Base-by-base conservation (phyloP, 1,140 invertebrate species). In the Rhyacophila brunnea region DNA sequence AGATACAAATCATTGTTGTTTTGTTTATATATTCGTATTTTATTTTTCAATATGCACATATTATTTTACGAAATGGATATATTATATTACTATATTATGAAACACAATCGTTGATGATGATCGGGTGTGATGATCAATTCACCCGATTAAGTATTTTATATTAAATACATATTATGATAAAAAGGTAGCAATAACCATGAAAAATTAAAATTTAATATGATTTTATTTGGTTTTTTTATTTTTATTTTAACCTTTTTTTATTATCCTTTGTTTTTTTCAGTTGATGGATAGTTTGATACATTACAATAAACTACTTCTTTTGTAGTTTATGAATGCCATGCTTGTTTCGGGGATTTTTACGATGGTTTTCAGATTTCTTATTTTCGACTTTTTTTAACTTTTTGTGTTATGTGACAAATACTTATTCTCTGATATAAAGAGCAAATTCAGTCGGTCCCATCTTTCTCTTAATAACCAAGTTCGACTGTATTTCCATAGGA, bases 181-280 rank as follows among this genome's bases (percentile, higher is more conserved):
- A 51, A 34, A 51, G n/a, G 38, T 40, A 40, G 11, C 38, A 40
- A 13, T 40, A 40, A 40, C 15, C 15, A 15, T 51, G 23, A 28
- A 28, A 28, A 28, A 51, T 51, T 35, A 51, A 51, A 51, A 35
- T 35, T 35, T 38, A 32, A 14, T 35, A 14, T 18, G 34, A 51
- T 35, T 51, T 35, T 10, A 32, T 49, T 51, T 51, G 9, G 34
- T 51, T n/a, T 38, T 34, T 51, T 49, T 49, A 28, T 34, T 51
- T 51, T 51, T 51, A 40, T 40, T 40, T 40, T 40, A 7, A 35
- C 23, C 23, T 28, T 28, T 40, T 40, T 40, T 40, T 15, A n/a
- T 40, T 40, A n/a, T 5, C 3, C 11, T 40, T 40, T 40, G 3
- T 13, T 40, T n/a, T 40, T 28, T 28, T 28, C 9, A 9, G 23